Percentiles rank a stretch among this genome's conserved stretches.
Evolutionary conservation across 92 coral and sea anemone species (phyloP).

Genomic region (Epizoanthus scotinus): DNA sequence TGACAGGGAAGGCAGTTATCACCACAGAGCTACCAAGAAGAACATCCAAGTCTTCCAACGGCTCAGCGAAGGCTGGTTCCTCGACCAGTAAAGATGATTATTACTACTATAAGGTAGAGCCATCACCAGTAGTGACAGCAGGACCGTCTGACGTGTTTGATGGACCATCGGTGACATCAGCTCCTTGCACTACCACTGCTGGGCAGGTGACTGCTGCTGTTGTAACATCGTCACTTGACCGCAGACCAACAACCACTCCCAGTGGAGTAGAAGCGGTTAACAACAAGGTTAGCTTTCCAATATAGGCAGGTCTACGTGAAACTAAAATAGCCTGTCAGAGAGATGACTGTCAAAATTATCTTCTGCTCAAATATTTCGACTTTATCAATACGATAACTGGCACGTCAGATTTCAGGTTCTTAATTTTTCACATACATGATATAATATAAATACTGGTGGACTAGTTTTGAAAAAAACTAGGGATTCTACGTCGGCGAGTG

Average conservation of each 20-base stretch:
- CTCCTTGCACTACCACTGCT: conserved; percentile 14
- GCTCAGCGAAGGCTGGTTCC: conserved; percentile 31
- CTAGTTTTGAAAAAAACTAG: too few species aligned
- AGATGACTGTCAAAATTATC: background rate
- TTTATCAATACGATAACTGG: too few species aligned
- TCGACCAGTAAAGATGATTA: conserved; percentile 31
- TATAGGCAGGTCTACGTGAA: background rate
- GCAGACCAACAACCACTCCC: background rate
- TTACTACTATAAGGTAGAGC: conserved; percentile 35
- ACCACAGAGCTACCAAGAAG: conserved; percentile 79
- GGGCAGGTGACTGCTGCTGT: conserved; percentile 41
- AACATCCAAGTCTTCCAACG: conserved; percentile 54
- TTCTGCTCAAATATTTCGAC: too few species aligned
- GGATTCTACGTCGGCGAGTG: too few species aligned
- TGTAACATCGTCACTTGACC: conserved; percentile 23
- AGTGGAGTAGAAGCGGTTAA: background rate
- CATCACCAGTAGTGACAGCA: conserved; percentile 22
- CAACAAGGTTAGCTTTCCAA: background rate
- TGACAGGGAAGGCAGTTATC: conserved; percentile 82
- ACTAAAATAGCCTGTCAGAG: background rate
- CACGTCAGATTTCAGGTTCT: too few species aligned
- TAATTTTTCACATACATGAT: too few species aligned
- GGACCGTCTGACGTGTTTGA: conserved; percentile 31
- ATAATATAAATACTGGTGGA: too few species aligned
- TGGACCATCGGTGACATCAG: conserved; percentile 15